A percentile compares a stretch with the other conserved stretches of the same genome.
These are phyloP conservation scores for Otus sunia DNA, from an alignment of 2,113 vertebrate species.

Conservation along the genomic window DNA sequence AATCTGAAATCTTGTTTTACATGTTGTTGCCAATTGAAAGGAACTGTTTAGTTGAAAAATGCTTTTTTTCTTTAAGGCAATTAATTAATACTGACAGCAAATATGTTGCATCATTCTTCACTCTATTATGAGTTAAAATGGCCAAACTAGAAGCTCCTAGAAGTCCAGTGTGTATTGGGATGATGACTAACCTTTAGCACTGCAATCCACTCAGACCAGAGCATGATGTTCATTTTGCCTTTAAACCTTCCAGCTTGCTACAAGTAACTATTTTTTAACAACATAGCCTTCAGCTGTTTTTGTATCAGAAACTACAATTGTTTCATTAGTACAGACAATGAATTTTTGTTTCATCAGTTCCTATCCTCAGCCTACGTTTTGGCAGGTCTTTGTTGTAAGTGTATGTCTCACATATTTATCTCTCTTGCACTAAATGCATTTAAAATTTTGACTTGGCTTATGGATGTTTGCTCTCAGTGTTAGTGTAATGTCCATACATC, in stretches of 20 bases:
- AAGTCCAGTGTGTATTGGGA: not conserved
- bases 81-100: not conserved
- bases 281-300: not conserved
- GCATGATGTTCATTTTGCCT: not conserved
- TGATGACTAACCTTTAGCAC: not conserved
- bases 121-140: not conserved
- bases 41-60: not conserved
- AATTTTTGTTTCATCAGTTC: constrained; percentile 19
- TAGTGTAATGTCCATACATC: constrained; percentile 57
- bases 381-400: constrained; percentile 43
- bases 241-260: not conserved
- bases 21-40: not conserved
- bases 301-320: not conserved
- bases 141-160: not conserved
- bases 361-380: constrained; percentile 15
- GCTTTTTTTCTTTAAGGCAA: not conserved
- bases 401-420: not conserved
- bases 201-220: not conserved
- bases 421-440: constrained; percentile 56
- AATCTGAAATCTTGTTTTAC: not conserved
- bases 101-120: not conserved
- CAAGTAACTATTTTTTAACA: not conserved
- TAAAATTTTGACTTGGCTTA: constrained; percentile 53
- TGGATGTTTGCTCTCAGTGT: constrained; percentile 59
- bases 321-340: constrained; percentile 10